These are phyloP conservation scores for Meloidogyne hapla DNA, from an alignment of 1,140 invertebrate species.

Conservation along the genomic window DNA sequence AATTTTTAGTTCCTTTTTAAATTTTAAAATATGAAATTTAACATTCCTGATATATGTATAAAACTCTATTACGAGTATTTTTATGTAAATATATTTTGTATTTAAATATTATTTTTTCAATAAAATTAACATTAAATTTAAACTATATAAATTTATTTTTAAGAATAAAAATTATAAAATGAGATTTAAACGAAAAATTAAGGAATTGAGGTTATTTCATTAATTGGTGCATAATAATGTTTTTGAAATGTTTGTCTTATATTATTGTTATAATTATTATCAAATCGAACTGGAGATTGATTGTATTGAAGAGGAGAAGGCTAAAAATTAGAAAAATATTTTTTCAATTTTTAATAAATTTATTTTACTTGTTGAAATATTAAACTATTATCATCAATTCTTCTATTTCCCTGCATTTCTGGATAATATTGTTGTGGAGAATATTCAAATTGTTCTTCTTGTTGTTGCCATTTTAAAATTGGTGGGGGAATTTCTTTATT, in stretches of 20 bases:
- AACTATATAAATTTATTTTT: no score
- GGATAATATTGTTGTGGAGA: neutral
- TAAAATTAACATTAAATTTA: no score
- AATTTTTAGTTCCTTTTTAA: no score
- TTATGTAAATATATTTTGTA: neutral
- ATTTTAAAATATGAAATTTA: no score
- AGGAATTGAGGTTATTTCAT: slow-evolving; percentile 5
- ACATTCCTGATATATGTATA: neutral
- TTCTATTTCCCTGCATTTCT: neutral
- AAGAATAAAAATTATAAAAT: no score
- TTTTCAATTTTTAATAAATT: no score
- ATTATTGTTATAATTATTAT: neutral
- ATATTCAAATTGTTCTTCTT: slow-evolving; percentile 28
- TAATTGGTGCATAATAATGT: neutral
- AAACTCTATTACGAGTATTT: slow-evolving; percentile 2
- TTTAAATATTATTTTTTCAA: neutral
- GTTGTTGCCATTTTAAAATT: slow-evolving; percentile 20
- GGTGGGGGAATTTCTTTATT: neutral
- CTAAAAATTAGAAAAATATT: neutral
- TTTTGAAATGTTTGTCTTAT: neutral
- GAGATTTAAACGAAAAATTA: neutral
- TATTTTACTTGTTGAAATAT: neutral
- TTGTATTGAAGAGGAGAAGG: neutral
- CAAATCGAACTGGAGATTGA: neutral
- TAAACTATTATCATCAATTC: neutral